A percentile compares a stretch with the other conserved stretches of the same genome.
Evolutionary conservation across 2,113 vertebrate genomes (phyloP).

Genomic region (Tachysurus fulvidraco): DNA sequence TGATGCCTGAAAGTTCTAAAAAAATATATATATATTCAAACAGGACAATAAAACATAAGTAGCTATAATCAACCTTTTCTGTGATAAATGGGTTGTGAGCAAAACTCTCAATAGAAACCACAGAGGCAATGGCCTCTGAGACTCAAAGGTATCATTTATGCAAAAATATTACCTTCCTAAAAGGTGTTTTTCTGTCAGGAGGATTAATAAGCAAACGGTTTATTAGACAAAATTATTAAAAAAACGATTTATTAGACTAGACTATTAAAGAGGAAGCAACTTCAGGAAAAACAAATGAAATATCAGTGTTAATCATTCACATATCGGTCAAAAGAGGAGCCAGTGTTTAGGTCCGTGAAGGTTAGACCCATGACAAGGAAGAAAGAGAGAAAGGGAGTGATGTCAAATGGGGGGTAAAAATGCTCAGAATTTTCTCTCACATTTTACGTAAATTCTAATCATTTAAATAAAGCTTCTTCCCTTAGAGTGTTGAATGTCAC

Average conservation of each 20-base stretch:
- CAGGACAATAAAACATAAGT: too few relatives aligned
- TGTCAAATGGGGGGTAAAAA: neutral
- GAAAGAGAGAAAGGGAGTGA: neutral
- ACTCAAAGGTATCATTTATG: neutral
- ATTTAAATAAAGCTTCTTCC: slow-evolving; percentile 16
- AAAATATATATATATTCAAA: too few relatives aligned
- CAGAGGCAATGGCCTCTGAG: neutral
- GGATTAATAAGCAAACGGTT: slow-evolving; percentile 16
- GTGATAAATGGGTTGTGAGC: neutral
- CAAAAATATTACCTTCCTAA: neutral
- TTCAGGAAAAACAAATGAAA: slow-evolving; percentile 37
- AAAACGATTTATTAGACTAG: neutral
- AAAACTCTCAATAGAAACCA: neutral
- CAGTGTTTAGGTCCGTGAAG: slow-evolving; percentile 5
- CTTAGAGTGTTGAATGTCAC: slow-evolving; percentile 12
- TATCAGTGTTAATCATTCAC: slow-evolving; percentile 31
- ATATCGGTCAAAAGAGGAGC: slow-evolving; percentile 10
- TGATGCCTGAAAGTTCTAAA: too few relatives aligned
- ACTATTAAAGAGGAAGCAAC: slow-evolving; percentile 22
- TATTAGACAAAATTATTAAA: too few relatives aligned
- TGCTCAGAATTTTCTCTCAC: slow-evolving; percentile 36
- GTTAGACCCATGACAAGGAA: slow-evolving; percentile 14
- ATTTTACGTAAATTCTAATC: slow-evolving; percentile 36
- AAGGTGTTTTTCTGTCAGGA: neutral
- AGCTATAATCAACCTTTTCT: neutral